Evolutionary conservation across 1,140 invertebrate genomes (phyloP), one percentile per base, ranked within the genome.

Genomic region (Oedothorax gibbosus): DNA sequence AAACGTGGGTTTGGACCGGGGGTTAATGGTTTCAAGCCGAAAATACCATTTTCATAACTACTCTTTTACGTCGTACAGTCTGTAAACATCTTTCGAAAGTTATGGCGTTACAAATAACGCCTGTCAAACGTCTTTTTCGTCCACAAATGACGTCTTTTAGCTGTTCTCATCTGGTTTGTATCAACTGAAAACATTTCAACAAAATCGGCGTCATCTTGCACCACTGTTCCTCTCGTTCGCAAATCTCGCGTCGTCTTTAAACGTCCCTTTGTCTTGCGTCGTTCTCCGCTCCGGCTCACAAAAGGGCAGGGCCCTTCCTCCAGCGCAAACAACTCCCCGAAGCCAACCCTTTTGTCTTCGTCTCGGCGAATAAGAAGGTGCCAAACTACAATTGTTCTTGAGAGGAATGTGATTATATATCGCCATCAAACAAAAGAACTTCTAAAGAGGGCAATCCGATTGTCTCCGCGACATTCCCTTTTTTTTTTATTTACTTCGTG

Each of bases 361-460:
- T 62, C 21, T 62, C 64, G 20, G 14, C 72, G 72, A 75, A 75
- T 57, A 75, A 75, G 72, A 75, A 54, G 51, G 35, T 66, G 50
- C 60, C 51, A 35, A 35, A 35, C 76, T 20, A 35, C 64, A 62
- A 64, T 54, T 56, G 35, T 79, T 64, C 50, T 20, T 62, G 49
- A 20, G 15, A 21, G 20, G 75, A n/a, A 35, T 21, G 11, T 56
- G 65, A 79, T 79, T 79, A 65, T 68, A 78, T 65, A 65, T 66
- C 49, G 50, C n/a, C 56, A 35, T 60, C 11, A 21, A 35, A 79
- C 64, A 68, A 79, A 79, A 79, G 77, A 79, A 79, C 65, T 79
- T 68, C 10, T n/a, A 56, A 79, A 79, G 77, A 79, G 77, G 53
- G n/a, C 65, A 11, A 20, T 14, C 20, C 7, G 53, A 57, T 56